Base-by-base conservation (phyloP, 2,113 vertebrate genomes). In the Zosterops borbonicus region DNA sequence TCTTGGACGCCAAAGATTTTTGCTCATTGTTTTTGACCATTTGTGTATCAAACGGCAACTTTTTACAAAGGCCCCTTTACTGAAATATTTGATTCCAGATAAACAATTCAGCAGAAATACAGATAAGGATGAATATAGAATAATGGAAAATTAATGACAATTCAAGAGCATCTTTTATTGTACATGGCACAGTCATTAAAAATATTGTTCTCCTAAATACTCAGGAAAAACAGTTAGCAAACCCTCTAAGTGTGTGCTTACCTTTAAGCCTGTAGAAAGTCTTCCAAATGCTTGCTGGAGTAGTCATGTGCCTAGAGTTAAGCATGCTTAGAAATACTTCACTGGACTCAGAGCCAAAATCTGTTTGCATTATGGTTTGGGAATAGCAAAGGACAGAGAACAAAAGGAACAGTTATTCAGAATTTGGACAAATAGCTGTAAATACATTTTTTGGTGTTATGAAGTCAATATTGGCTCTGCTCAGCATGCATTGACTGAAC, bases 331-430 rank as follows among this genome's bases (percentile, higher is more conserved):
- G 91, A 95, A 95, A 89, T 87, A 74, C 44, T 83, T 92, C 69
- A 46, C 44, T 42, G 56, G 28, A 89, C 59, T 82, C 44, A 11
- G 71, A 93, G 75, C 85, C 93, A 94, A 95, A 96, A 88, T 49
- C 59, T 71, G 85, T 87, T 94, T 93, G 83, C 80, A 25, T 82
- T 90, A 87, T 24, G 14, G 56, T 75, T 82, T 92, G 44, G 49
- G 76, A 92, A 86, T 17, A 87, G 86, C 56, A 49, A 90, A 77
- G 19, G 73, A 84, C 62, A 69, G 65, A 83, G 79, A 88, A 90
- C 76, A 96, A 92, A 96, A 91, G 64, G 52, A 92, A 62, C 52
- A 53, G 37, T 81, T 88, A 78, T 75, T 95, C 83, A 90, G 79
- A 89, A 92, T 62, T 68, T 68, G 73, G 91, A 88, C 86, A 95